Evolutionary conservation across 2,113 vertebrate genomes (phyloP), one percentile per base, ranked within the genome.

Genomic region (Poecilia latipinna): DNA sequence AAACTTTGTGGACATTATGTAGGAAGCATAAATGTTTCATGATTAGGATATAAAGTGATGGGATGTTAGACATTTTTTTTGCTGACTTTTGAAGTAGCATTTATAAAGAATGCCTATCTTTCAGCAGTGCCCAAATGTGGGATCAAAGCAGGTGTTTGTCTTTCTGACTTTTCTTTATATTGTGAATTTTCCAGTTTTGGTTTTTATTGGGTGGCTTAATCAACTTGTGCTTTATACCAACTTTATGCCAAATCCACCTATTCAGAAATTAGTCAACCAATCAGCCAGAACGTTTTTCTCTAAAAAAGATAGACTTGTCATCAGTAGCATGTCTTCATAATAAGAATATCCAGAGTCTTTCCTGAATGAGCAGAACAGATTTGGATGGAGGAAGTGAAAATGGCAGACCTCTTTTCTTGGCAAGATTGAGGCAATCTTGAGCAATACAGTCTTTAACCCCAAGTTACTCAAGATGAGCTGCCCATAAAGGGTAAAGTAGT

Each of bases 351-450:
- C 3, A 0, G 1, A 42, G 39, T 42, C 12, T 42, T 15, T 15
- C 39, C 12, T 42, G 39, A 15, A 15, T 42, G 13, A 15, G 11
- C 48, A 44, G 17, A n/a, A 29, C 29, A 24, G 19, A 51, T 63
- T 15, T 26, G n/a, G 32, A n/a, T 12, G 8, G 44, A 12, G 42
- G 28, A 74, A 74, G 61, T 69, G 33, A 61, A 68, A 74, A 68
- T 24, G 22, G 33, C 33, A 31, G 4, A 15, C 26, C 2, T 65
- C 8, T 44, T 37, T 10, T 10, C 66, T 63, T 63, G 24, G 26
- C 29, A 22, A 28, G 4, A 33, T 29, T 8, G 8, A 70, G 17
- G 0, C 15, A 65, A 12, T 4, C 8, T 57, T 79, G 48, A 64
- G 60, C 28, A 74, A 79, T 19, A 19, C 17, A 26, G 13, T 0